Evolutionary conservation across 2,113 vertebrate genomes (phyloP), one percentile per base, ranked within the genome.

Genomic region (Cynoglossus semilaevis): DNA sequence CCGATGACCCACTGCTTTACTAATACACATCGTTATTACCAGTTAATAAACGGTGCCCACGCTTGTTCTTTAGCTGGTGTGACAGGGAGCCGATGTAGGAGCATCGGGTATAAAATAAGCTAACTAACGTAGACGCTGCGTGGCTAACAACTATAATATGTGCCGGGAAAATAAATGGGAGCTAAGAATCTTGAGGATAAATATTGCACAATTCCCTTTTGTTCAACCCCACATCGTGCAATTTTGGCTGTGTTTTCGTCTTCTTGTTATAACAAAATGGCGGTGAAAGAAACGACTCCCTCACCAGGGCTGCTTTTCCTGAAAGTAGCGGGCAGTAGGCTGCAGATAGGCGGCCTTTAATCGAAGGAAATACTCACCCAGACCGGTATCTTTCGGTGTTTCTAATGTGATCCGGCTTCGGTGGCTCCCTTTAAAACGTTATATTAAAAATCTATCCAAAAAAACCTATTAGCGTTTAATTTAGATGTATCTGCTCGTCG

Each of bases 221-320:
- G 18, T 41, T 48, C 43, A 12, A 9, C 6, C 38, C n/a, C 14
- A 10, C 22, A 65, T 49, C 73, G 45, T 5, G 74, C 18, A 40
- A 78, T 59, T 83, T 77, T 72, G 79, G 75, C 66, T 75, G 59
- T 75, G 80, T 79, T 85, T 82, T 84, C 71, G 51, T 69, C 77
- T 89, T 78, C 85, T 89, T 85, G 84, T 88, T 85, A 80, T 88
- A 84, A 91, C 90, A 92, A 92, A 92, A 92, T 92, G 91, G 91
- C 91, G 91, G 88, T 86, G 90, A 89, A 91, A 85, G 90, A 91
- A 90, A 88, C 72, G 86, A 86, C 87, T 90, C 90, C 81, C 85
- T 85, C 84, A 85, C 79, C 78, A 81, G 62, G 72, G 77, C 70
- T 87, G 60, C 82, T 88, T 84, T 85, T 83, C 71, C 82, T 82